Conservation (phyloP, 2,113 vertebrate species). For the Ailuropoda melanoleuca region DNA sequence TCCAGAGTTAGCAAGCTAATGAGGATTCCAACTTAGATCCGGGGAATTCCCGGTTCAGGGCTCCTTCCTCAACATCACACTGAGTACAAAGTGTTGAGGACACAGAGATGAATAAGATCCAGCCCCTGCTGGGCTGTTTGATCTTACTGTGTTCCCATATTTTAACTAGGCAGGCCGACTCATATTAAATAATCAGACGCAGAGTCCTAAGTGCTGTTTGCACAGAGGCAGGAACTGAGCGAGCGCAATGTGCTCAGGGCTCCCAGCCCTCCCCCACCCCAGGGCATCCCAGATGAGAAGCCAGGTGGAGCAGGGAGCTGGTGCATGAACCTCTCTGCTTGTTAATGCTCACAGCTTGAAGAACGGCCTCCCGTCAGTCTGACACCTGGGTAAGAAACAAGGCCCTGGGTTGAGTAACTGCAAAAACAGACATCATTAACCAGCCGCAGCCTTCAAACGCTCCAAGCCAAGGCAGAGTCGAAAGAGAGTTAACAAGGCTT, state of each 20-base stretch:
- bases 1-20: neutral
- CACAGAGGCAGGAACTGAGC: neutral
- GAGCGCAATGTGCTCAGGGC: neutral
- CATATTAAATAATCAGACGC: neutral
- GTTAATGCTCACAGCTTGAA: neutral
- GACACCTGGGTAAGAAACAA: neutral
- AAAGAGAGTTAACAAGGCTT: conserved; percentile 35
- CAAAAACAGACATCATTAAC: conserved; percentile 31
- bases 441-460: neutral
- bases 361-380: neutral
- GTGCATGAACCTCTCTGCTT: neutral
- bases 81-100: neutral
- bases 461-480: conserved; percentile 12
- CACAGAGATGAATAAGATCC: neutral
- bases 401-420: neutral
- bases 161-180: conserved; percentile 33
- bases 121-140: neutral
- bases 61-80: neutral
- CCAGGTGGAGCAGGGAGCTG: neutral
- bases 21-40: neutral
- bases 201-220: neutral
- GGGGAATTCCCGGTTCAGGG: neutral
- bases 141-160: neutral
- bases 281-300: neutral
- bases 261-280: no score